Evolutionary conservation across 2,797 vertebrate species (phyloP), one percentile per base, ranked within the genome.

Genomic region (Muscicapa striata): DNA sequence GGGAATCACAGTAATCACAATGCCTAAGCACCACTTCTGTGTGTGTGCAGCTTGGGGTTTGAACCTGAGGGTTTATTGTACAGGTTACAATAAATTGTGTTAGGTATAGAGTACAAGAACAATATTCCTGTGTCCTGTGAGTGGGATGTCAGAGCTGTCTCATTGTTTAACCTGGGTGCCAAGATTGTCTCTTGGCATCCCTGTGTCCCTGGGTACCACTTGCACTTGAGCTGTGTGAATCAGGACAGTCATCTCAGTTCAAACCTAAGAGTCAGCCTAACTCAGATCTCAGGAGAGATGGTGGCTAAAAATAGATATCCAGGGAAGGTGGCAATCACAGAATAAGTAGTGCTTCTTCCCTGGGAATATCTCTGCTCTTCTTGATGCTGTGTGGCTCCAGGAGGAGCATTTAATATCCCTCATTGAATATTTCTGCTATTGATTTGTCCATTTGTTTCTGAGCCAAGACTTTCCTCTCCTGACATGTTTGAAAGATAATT

Each of bases 1-100:
- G 74, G 66, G 24, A n/a, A 22, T n/a, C 29, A 27, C 52, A 18
- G 5, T 32, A n/a, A 22, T n/a, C 29, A 27, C 41, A 18, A 5
- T 46, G 22, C 22, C 61, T 40, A 2, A 48, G 79, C 12, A 23
- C 7, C 0, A 3, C 26, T 68, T 15, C 30, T 54, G 0, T 0
- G 0, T 29, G 16, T 1, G 1, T 19, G 9, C 34, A 36, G 30
- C 52, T 59, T 5, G 1, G 18, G 21, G 15, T 5, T 70, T n/a
- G 55, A 43, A 61, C 29, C 13, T 26, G 4, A 6, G 38, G 38
- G 4, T 74, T 13, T 10, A 30, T 52, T 52, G 51, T 30, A 30
- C 16, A 52, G 29, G 51, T 52, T 30, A 19, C 51, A 52, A 11
- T 18, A 52, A 52, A 52, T 19, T 52, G 51, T 30, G 11, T 30